A percentile compares a stretch with the other conserved stretches of the same genome.
Evolutionary conservation across 1,140 invertebrate species (phyloP).

Genomic region (Halictus rubicundus): DNA sequence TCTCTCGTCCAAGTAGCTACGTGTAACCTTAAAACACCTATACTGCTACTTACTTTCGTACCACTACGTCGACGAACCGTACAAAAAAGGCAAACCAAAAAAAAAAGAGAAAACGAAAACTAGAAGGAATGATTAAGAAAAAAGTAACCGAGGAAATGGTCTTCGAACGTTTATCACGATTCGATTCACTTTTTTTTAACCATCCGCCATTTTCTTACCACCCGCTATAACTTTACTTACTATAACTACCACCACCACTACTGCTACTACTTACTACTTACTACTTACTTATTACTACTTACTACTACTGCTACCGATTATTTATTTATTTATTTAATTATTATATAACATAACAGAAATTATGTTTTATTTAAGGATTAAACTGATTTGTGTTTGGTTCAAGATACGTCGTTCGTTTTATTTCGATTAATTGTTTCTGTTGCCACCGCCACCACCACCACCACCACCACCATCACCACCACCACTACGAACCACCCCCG

Average conservation of each 20-base stretch:
- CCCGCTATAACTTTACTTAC: conserved; percentile 45
- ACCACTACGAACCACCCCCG: neutral
- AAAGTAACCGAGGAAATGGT: neutral
- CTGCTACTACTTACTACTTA: conserved; percentile 39
- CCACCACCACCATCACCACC: conserved; percentile 29
- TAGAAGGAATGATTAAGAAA: neutral
- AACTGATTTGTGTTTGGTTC: conserved; percentile 81
- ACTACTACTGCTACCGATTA: conserved; percentile 70
- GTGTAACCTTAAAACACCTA: conserved; percentile 60
- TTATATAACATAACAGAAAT: conserved; percentile 79
- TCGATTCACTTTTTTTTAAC: conserved; percentile 38
- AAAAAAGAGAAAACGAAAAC: too few relatives aligned
- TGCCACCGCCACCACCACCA: conserved; percentile 51
- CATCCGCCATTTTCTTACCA: conserved; percentile 42
- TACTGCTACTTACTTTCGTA: conserved; percentile 58
- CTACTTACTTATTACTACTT: conserved; percentile 69
- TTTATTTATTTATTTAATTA: conserved; percentile 81
- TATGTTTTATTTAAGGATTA: conserved; percentile 81
- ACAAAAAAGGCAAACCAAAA: too few relatives aligned
- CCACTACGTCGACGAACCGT: conserved; percentile 10
- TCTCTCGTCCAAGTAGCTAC: conserved; percentile 61
- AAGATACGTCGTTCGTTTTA: conserved; percentile 77
- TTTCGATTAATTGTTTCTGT: conserved; percentile 77
- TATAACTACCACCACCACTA: conserved; percentile 38
- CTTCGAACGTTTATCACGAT: conserved; percentile 21